Evolutionary conservation across 2,797 vertebrate species (phyloP), one percentile per base, ranked within the genome.

Genomic region (Sebastes hubbsi): DNA sequence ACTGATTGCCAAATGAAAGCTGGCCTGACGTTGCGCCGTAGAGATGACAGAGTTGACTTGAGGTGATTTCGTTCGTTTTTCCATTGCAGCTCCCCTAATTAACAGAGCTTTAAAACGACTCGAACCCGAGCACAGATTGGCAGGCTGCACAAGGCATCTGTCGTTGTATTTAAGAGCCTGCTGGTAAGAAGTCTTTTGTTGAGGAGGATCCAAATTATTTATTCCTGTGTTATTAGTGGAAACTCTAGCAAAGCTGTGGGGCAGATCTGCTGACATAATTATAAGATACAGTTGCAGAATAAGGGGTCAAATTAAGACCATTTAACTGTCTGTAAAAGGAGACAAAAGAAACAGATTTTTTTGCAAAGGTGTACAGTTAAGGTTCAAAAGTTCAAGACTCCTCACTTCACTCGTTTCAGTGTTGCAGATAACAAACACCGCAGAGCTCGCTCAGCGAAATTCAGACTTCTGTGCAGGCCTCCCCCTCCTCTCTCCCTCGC

Each of bases 61-160:
- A 85, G 77, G 68, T 71, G 83, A 65, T 80, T 80, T 75, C 61
- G 72, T 88, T 72, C 20, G 46, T 87, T 91, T 91, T 89, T 90
- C 84, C 86, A 81, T 74, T n/a, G 80, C 85, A 77, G 74, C 38
- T 81, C 62, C 22, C 55, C 46, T 76, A 82, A 88, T 87, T 86
- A 88, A 82, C 56, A 65, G 2, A 80, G 69, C 29, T 73, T 81
- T 60, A 77, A 76, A 86, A 84, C 30, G 38, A 86, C 56, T 85
- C 22, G 14, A 74, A 87, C 80, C 67, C 32, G 5, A 22, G 52
- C 58, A 81, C 64, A 63, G 75, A 78, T 78, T 89, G 85, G 85
- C 85, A 83, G 67, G 46, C 81, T 2, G 60, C 77, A 34, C 71
- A 2, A 16, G 46, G 82, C 83, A 87, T 89, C 88, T 91, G 90